phyloP scores from a whole-genome alignment of 2,888 invertebrate species.

The Lamellibrachia satsuma region DNA sequence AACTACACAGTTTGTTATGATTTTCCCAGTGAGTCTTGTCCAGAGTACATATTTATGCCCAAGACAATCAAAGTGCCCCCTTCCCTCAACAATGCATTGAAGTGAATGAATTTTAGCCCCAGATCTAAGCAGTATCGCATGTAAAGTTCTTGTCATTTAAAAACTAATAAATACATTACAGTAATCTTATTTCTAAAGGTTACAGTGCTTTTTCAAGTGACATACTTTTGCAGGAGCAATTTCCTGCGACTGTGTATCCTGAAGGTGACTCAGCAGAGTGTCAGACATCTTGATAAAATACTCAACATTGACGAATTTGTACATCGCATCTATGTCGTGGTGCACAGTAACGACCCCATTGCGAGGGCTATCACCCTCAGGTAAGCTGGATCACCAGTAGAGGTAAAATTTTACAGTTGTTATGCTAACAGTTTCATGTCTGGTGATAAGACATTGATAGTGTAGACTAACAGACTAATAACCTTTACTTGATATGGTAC shows the following conservation, averaged over 20 bases:
- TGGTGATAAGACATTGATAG: neutral
- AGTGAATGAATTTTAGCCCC: neutral
- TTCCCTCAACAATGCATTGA: neutral
- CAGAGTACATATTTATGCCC: neutral
- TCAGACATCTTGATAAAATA: conserved; percentile 92
- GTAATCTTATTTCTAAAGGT: neutral
- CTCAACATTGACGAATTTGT: conserved; percentile 94
- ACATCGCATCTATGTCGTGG: conserved; percentile 88
- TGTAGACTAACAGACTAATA: neutral
- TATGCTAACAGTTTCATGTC: neutral
- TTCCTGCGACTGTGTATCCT: conserved; percentile 91
- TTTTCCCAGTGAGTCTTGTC: neutral
- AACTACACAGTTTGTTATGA: neutral
- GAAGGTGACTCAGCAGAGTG: conserved; percentile 92
- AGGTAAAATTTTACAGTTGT: neutral
- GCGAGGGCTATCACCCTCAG: conserved; percentile 87
- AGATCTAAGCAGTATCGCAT: neutral
- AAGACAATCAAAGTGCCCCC: too few species aligned
- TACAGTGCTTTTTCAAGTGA: neutral
- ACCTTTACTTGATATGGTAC: neutral
- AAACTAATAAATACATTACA: neutral
- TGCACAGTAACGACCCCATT: conserved; percentile 95
- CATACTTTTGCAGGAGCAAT: conserved; percentile 77
- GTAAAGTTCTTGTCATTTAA: neutral
- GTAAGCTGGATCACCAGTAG: conserved; percentile 42